These are phyloP conservation scores for Acanthis flammea DNA, from an alignment of 2,797 vertebrate species.

Conservation along the genomic window DNA sequence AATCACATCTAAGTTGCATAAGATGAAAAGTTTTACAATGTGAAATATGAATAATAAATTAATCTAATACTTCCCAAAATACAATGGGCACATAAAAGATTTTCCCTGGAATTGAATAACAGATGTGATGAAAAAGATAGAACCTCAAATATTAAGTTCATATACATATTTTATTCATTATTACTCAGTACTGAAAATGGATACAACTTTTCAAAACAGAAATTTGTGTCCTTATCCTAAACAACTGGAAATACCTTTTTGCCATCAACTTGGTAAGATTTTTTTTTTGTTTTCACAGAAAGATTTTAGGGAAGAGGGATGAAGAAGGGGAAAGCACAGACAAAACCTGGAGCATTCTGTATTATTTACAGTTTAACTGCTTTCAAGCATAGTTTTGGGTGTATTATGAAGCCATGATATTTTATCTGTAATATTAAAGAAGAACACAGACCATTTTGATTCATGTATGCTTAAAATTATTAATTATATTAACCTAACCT, in stretches of 20 bases:
- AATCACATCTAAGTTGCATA: not conserved
- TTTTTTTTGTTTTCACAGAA: not conserved
- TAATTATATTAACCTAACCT: not conserved
- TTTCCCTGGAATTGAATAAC: not conserved
- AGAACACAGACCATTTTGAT: not conserved
- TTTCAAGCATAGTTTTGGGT: not conserved
- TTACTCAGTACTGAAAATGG: not conserved
- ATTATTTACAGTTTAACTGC: not conserved
- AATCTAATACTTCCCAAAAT: not conserved
- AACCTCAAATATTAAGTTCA: not conserved
- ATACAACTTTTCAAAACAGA: not conserved
- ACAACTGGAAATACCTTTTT: not conserved
- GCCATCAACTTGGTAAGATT: not conserved
- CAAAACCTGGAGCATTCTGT: not conserved
- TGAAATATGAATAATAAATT: not conserved
- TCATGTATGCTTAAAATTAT: not conserved
- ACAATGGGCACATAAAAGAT: not conserved
- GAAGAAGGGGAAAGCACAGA: not conserved
- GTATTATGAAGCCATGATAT: not conserved
- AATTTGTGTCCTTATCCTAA: not conserved
- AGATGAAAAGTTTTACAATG: not conserved
- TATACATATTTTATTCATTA: not conserved
- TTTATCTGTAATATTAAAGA: not conserved
- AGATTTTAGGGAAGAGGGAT: not conserved
- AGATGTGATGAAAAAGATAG: not conserved